These are phyloP conservation scores for Athene cunicularia DNA, from an alignment of 2,113 vertebrate species.

Conservation along the genomic window DNA sequence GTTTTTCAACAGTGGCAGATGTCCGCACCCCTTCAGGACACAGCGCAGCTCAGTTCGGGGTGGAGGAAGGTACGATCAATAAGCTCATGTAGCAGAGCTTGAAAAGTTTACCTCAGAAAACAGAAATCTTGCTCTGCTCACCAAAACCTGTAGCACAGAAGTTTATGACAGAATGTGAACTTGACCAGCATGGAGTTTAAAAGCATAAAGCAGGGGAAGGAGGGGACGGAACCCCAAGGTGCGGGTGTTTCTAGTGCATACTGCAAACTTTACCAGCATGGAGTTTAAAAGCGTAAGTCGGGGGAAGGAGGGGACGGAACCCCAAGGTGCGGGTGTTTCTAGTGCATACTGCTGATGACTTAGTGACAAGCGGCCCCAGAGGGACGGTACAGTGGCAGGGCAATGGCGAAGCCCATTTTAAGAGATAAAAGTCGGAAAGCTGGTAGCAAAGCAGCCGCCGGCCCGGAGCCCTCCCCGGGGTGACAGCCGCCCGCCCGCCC, in stretches of 20 bases:
- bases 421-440: rapidly evolving
- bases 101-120: background rate
- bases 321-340: rapidly evolving
- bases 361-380: rapidly evolving
- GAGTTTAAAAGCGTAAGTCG: rapidly evolving
- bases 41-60: background rate
- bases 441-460: rapidly evolving
- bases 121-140: background rate
- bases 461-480: background rate
- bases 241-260: rapidly evolving
- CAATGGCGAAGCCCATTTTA: rapidly evolving
- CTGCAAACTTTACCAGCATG: too few species aligned
- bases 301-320: background rate
- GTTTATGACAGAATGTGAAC: rapidly evolving
- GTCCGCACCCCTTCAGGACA: rapidly evolving
- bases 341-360: rapidly evolving
- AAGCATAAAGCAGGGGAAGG: rapidly evolving
- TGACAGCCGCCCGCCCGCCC: background rate
- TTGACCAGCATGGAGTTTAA: background rate
- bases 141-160: background rate
- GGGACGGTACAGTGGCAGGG: rapidly evolving
- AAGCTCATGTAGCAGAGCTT: rapidly evolving
- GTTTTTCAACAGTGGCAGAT: rapidly evolving
- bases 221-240: too few species aligned
- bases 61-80: background rate